These are phyloP conservation scores for Philhelius pedissequus DNA, from an alignment of 2,888 invertebrate species.

Conservation along the genomic window DNA sequence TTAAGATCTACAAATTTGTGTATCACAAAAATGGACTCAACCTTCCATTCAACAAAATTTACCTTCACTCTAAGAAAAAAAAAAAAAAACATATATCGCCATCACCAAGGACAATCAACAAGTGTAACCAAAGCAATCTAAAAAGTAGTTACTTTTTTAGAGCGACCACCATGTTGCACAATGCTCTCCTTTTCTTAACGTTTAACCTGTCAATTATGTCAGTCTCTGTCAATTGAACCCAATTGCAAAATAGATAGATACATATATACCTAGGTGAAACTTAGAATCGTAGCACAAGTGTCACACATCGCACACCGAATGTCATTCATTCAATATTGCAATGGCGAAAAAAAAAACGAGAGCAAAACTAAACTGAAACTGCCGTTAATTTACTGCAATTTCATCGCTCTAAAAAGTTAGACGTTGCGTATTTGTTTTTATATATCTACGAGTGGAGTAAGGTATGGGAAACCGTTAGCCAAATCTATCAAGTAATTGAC, in stretches of 20 bases:
- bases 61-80: background rate
- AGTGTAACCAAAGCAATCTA: background rate
- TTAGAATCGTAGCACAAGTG: constrained; percentile 38
- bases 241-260: constrained; percentile 24
- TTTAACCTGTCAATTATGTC: constrained; percentile 66
- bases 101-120: constrained; percentile 7
- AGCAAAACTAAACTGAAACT: constrained; percentile 7
- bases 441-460: background rate
- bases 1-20: too few relatives aligned
- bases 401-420: background rate
- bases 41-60: background rate
- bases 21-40: too few relatives aligned
- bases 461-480: background rate
- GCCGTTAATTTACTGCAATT: constrained; percentile 51
- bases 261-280: background rate
- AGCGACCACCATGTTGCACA: constrained; percentile 32
- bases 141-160: background rate
- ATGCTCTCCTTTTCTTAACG: constrained; percentile 18
- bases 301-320: constrained; percentile 31
- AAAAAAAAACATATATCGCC: background rate
- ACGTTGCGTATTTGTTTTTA: background rate
- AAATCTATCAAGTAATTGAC: constrained; percentile 22
- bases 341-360: background rate
- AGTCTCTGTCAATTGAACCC: constrained; percentile 42
- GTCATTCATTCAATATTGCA: constrained; percentile 52